Conservation (phyloP, 92 coral and sea anemone species). For the Scolanthus callimorphus region DNA sequence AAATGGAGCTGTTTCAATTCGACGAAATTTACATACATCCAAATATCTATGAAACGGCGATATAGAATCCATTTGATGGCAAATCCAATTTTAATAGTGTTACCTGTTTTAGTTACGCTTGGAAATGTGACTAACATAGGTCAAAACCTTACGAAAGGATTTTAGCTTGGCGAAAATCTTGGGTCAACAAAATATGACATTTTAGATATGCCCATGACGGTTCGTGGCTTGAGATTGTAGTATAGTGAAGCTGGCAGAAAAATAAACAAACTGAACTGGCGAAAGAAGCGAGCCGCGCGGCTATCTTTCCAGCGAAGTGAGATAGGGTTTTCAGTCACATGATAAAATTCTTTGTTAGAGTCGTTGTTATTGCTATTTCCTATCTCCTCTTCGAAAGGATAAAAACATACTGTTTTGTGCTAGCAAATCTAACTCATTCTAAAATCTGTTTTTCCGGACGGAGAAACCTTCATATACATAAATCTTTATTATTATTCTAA, state of each 20-base stretch:
- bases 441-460: neutral
- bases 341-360: neutral
- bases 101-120: slow-evolving; percentile 10
- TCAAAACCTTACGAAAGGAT: neutral
- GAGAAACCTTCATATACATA: neutral
- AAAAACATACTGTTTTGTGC: neutral
- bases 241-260: slow-evolving; percentile 1
- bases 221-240: neutral
- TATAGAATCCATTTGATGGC: slow-evolving; percentile 14
- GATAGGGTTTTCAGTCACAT: neutral
- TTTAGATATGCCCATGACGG: slow-evolving; percentile 19
- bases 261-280: neutral
- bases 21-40: slow-evolving; percentile 35
- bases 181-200: slow-evolving; percentile 28
- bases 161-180: slow-evolving; percentile 5
- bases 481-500: too few species aligned
- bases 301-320: neutral
- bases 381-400: neutral
- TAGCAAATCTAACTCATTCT: neutral
- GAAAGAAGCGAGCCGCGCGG: neutral
- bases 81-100: slow-evolving; percentile 18
- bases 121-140: neutral
- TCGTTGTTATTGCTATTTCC: neutral
- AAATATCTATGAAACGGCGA: slow-evolving; percentile 10
- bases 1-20: slow-evolving; percentile 31